Base-by-base conservation (phyloP, 2,797 vertebrate species). In the Chaunax sp. region DNA sequence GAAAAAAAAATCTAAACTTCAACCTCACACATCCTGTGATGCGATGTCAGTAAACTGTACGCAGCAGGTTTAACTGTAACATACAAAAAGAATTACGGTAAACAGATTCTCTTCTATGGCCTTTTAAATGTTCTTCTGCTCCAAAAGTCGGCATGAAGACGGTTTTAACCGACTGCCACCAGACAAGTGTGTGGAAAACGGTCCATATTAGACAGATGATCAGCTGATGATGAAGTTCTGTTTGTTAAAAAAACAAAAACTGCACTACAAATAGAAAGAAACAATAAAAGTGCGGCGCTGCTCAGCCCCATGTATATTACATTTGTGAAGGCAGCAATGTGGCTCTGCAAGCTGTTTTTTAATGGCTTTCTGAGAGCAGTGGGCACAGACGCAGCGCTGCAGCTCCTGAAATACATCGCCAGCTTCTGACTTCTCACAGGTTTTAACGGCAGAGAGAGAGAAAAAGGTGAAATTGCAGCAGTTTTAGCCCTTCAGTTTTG, bases 401-500 rank as follows among this genome's bases (percentile, higher is more conserved):
- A 83, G 76, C 72, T 78, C 67, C 68, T 78, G 75, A 81, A 82
- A 78, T 56, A 74, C 77, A 52, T 56, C 58, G 53, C 49, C 79
- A 69, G 75, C 77, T 75, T 83, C 81, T 20, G 37, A 68, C 82
- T 84, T 79, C 54, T 72, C 63, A 43, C 77, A 46, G 61, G 52
- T 76, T 74, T 81, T 67, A 83, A 73, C 69, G 60, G 67, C 78
- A 44, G 56, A 3, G 15, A 38, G 20, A 72, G 74, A 81, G n/a
- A 18, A 25, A 69, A 74, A 81, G 72, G 77, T 85, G 66, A 79
- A 83, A 78, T 78, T 80, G 77, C 84, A 74, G 82, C 85, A 84
- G 77, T 86, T 85, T 88, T 74, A 75, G 52, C 70, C 80, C 83
- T 87, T 89, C 82, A 77, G 82, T 79, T 88, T 81, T 85, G 80